Percentiles rank a stretch among this genome's conserved stretches.
Conservation (phyloP, 2,113 vertebrate species). For the Seriola quinqueradiata region DNA sequence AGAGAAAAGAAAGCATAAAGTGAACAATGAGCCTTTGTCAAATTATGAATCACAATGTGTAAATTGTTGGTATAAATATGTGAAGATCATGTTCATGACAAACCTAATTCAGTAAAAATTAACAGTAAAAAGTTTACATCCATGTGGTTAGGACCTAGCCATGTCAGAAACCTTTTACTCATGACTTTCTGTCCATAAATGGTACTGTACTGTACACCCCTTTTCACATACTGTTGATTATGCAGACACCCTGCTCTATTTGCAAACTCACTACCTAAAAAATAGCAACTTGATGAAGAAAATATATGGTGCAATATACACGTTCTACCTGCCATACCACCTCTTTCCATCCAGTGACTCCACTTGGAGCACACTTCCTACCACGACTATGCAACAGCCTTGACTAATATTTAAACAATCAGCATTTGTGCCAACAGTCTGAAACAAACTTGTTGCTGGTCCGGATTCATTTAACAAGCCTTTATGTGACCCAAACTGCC, state of each 20-base stretch:
- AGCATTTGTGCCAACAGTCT: neutral
- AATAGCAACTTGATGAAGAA: too few relatives aligned
- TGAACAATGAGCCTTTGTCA: constrained; percentile 19
- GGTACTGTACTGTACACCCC: too few relatives aligned
- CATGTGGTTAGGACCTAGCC: too few relatives aligned
- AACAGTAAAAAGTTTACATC: too few relatives aligned
- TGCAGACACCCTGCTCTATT: too few relatives aligned
- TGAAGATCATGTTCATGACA: neutral
- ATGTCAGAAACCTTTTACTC: too few relatives aligned
- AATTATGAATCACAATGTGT: neutral
- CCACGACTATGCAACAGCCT: neutral
- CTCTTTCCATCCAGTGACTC: neutral
- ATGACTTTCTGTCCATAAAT: too few relatives aligned
- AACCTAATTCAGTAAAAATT: neutral
- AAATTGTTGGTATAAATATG: constrained; percentile 1
- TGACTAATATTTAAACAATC: neutral
- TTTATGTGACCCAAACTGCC: neutral
- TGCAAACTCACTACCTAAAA: too few relatives aligned
- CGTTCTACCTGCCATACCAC: too few relatives aligned
- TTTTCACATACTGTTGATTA: too few relatives aligned
- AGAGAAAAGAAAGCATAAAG: neutral
- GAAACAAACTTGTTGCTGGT: neutral
- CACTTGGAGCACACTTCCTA: neutral
- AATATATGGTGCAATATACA: too few relatives aligned
- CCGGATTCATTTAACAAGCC: neutral